Evolutionary conservation across 2,888 invertebrate species (phyloP).

Genomic region (Hydraecia micacea): DNA sequence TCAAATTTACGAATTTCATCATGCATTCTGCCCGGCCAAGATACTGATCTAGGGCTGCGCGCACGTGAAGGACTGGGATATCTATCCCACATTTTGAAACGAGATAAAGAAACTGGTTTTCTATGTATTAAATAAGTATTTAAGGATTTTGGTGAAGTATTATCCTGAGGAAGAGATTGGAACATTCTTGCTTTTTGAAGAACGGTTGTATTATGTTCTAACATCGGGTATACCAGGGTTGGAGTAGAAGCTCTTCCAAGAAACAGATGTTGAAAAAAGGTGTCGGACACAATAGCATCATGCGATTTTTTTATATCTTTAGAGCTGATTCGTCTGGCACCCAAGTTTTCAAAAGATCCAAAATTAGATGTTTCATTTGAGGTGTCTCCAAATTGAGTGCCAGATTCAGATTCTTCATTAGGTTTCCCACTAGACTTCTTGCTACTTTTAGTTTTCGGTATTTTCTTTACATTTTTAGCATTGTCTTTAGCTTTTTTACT

Average conservation of each 20-base stretch:
- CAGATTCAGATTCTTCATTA: constrained; percentile 75
- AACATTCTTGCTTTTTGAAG: constrained; percentile 93
- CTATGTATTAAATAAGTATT: constrained; percentile 92
- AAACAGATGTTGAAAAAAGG: constrained; percentile 93
- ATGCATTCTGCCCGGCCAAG: constrained; percentile 91
- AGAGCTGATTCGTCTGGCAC: constrained; percentile 69
- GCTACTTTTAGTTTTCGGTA: constrained; percentile 69
- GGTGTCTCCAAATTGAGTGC: constrained; percentile 84
- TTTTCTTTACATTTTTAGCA: constrained; percentile 75
- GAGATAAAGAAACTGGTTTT: constrained; percentile 93
- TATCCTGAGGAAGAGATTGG: constrained; percentile 88
- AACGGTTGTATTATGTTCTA: constrained; percentile 90
- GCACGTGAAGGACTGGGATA: constrained; percentile 86
- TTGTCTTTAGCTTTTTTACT: constrained; percentile 81
- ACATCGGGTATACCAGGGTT: constrained; percentile 70
- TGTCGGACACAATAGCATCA: constrained; percentile 91
- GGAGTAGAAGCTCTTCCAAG: constrained; percentile 85
- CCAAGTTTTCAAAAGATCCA: constrained; percentile 76
- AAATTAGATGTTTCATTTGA: constrained; percentile 81
- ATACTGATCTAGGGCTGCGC: constrained; percentile 90
- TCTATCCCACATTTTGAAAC: constrained; percentile 92
- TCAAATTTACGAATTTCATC: constrained; percentile 88
- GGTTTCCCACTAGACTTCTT: constrained; percentile 70
- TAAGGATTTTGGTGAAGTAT: constrained; percentile 90
- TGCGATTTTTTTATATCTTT: constrained; percentile 90